Evolutionary conservation across 2,797 vertebrate species (phyloP), one percentile per base, ranked within the genome.

Genomic region (Sandelia bainsii): DNA sequence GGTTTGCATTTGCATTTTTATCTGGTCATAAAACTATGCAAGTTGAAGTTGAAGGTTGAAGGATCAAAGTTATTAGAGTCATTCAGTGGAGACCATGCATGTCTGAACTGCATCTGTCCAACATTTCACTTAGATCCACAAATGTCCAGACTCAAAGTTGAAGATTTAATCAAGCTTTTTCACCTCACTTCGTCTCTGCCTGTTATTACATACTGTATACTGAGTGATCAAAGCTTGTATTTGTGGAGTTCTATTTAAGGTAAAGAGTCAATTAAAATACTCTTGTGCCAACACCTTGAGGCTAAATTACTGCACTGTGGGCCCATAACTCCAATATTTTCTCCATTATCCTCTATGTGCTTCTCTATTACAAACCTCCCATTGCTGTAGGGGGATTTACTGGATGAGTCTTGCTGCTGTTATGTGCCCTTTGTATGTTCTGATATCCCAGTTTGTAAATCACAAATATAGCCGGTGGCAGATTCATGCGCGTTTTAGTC

Each of bases 341-440:
- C 63, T 77, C 70, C 62, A 79, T 83, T 81, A 78, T 81, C 63
- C 72, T 85, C 75, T 57, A 22, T 53, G 62, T 72, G 71, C 46
- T 77, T 70, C 77, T 76, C 74, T 74, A 83, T 88, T 79, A 70
- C 58, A 74, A 76, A 67, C 59, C 77, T 72, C 76, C 72, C 20
- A 23, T 20, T 48, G 59, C 69, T 40, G 12, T 8, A 0, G 16
- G 66, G 61, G 63, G 63, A 79, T 81, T 83, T 79, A 69, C 75
- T 50, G 39, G 61, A 66, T 10, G 57, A 58, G 27, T 48, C 59
- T 8, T 68, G 70, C 60, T 66, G 77, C 19, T 77, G 64, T 87
- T 76, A 77, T 74, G 50, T 23, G 56, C 50, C 46, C 32, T 46
- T 58, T 29, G 61, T 13, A 54, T 34, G 46, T 67, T 53, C 27